These are phyloP conservation scores for Sander vitreus DNA, from an alignment of 2,113 vertebrate species.

Conservation along the genomic window DNA sequence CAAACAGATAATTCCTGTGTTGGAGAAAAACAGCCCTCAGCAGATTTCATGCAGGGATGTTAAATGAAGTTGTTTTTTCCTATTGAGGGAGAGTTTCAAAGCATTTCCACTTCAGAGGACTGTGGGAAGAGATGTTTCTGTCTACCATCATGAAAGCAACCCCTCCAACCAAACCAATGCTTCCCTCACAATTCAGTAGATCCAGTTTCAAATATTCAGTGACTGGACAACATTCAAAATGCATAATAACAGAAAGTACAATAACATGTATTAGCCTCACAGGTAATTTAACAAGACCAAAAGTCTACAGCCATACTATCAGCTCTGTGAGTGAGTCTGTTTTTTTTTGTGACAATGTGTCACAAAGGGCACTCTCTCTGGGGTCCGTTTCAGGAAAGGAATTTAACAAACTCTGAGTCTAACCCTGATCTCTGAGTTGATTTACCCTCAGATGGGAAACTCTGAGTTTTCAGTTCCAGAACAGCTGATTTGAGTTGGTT, in stretches of 20 bases:
- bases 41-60: not conserved
- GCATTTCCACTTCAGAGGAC: not conserved
- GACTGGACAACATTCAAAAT: not conserved
- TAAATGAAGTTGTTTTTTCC: not conserved
- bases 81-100: not conserved
- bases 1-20: not conserved
- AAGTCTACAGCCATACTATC: not conserved
- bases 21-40: slow-evolving; percentile 9
- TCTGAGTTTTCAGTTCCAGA: too few species aligned
- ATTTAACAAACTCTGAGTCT: too few species aligned
- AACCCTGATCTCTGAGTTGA: too few species aligned
- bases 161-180: not conserved
- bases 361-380: too few species aligned
- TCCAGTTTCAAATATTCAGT: not conserved
- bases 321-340: not conserved
- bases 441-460: too few species aligned
- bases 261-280: not conserved
- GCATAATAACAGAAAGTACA: not conserved
- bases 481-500: too few species aligned
- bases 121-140: not conserved
- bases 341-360: too few species aligned
- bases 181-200: not conserved
- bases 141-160: not conserved
- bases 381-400: too few species aligned
- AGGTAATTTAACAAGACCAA: not conserved